Conservation (phyloP, 2,888 invertebrate genomes). For the Melipona beecheii region DNA sequence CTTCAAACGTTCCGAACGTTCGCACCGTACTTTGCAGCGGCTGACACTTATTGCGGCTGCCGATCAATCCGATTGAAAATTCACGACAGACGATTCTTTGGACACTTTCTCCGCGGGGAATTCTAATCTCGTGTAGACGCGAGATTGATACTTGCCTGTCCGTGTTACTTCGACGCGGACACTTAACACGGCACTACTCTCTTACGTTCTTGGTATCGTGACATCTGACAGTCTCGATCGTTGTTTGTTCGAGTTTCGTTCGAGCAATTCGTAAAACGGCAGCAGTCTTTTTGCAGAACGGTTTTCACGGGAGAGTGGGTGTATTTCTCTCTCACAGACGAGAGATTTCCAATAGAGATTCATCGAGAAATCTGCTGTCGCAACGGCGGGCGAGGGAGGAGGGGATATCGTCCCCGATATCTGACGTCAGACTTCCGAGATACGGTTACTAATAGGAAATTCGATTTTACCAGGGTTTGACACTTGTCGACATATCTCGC, state of each 20-base stretch:
- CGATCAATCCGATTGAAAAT: slow-evolving; percentile 61
- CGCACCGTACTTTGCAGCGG: slow-evolving; percentile 26
- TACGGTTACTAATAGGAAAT: slow-evolving; percentile 41
- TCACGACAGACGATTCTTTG: slow-evolving; percentile 40
- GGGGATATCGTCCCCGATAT: slow-evolving; percentile 37
- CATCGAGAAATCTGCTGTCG: slow-evolving; percentile 14
- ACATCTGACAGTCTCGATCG: not conserved
- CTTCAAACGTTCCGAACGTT: not conserved
- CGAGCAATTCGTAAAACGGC: too few relatives aligned
- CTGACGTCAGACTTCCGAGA: slow-evolving; percentile 33
- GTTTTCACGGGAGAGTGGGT: not conserved
- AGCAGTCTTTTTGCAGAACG: not conserved
- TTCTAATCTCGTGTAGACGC: slow-evolving; percentile 56
- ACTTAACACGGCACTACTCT: too few relatives aligned
- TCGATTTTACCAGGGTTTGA: slow-evolving; percentile 45
- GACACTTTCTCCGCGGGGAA: slow-evolving; percentile 57
- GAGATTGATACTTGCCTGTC: not conserved
- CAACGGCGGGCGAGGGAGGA: not conserved
- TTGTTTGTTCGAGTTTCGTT: too few relatives aligned
- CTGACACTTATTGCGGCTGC: slow-evolving; percentile 77
- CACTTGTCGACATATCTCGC: slow-evolving; percentile 41
- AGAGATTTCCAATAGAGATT: slow-evolving; percentile 42
- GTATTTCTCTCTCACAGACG: slow-evolving; percentile 23
- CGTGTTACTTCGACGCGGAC: not conserved
- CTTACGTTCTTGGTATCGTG: not conserved